Evolutionary conservation across 1,140 invertebrate genomes (phyloP).

Genomic region (Oryctes rhinoceros): DNA sequence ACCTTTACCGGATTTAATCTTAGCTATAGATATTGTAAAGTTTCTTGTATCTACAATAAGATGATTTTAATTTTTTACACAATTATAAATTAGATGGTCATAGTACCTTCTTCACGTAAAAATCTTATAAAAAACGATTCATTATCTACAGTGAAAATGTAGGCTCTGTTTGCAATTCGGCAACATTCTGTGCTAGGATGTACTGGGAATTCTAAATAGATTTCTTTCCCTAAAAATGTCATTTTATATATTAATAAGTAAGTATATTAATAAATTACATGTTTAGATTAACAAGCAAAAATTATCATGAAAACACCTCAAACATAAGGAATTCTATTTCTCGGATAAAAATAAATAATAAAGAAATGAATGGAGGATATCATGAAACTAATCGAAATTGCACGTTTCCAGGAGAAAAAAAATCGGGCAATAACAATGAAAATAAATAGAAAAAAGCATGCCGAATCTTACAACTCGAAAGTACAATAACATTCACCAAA

Average conservation of each 20-base stretch:
- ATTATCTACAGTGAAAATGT: slow-evolving; percentile 75
- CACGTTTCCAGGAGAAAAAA: neutral
- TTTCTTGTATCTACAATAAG: slow-evolving; percentile 71
- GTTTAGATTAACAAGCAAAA: neutral
- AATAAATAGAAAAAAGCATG: slow-evolving; percentile 31
- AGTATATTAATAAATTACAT: slow-evolving; percentile 25
- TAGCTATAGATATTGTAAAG: slow-evolving; percentile 80
- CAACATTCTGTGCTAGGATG: slow-evolving; percentile 74
- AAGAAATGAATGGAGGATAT: neutral
- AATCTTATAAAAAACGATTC: slow-evolving; percentile 67
- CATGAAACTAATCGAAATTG: neutral
- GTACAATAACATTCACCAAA: slow-evolving; percentile 33
- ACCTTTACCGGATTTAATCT: slow-evolving; percentile 80
- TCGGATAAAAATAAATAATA: neutral
- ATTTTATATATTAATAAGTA: neutral
- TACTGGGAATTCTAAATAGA: slow-evolving; percentile 69
- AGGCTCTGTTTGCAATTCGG: slow-evolving; percentile 70
- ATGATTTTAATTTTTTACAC: neutral
- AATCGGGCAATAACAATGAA: slow-evolving; percentile 26
- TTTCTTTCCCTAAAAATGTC: slow-evolving; percentile 38
- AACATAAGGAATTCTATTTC: neutral
- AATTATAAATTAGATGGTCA: slow-evolving; percentile 1
- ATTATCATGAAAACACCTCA: neutral
- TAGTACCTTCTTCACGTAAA: slow-evolving; percentile 61
- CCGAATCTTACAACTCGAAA: neutral